These are phyloP conservation scores for Pristiophorus japonicus DNA, from an alignment of 2,113 vertebrate species.

Conservation along the genomic window DNA sequence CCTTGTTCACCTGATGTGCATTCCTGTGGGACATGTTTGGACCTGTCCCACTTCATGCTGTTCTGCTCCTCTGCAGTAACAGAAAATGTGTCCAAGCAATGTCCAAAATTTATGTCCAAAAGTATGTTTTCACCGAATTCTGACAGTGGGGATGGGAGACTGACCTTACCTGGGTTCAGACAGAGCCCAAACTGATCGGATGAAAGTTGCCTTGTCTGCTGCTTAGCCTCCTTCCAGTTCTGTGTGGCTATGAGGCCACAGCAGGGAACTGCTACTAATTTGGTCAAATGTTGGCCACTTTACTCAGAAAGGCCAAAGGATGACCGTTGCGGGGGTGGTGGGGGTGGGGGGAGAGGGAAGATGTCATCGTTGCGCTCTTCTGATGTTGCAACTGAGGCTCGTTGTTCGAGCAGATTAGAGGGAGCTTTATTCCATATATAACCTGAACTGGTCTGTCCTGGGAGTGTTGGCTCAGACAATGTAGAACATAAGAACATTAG, in stretches of 20 bases:
- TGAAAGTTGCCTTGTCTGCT: background rate
- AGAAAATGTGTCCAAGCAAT: no score
- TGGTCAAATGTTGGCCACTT: background rate
- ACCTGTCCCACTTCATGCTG: no score
- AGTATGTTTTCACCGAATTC: no score
- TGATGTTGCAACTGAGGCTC: background rate
- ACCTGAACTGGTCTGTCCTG: background rate
- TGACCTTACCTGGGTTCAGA: background rate
- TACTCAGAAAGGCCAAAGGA: background rate
- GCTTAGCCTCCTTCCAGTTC: no score
- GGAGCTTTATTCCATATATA: background rate
- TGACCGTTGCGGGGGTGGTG: background rate
- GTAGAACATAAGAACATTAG: no score
- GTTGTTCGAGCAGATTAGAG: background rate
- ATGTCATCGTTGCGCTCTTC: background rate
- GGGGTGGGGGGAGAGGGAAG: background rate
- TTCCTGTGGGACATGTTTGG: no score
- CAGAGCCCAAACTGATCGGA: background rate
- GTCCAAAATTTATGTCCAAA: no score
- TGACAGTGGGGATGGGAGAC: background rate
- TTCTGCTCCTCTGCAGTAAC: no score
- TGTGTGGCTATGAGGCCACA: background rate
- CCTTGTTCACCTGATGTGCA: no score
- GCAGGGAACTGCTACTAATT: background rate
- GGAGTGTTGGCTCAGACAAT: no score